Percentiles rank a stretch among this genome's conserved stretches.
These are phyloP conservation scores for Pantelozetes paolii DNA, from an alignment of 2,888 invertebrate species.

Conservation along the genomic window DNA sequence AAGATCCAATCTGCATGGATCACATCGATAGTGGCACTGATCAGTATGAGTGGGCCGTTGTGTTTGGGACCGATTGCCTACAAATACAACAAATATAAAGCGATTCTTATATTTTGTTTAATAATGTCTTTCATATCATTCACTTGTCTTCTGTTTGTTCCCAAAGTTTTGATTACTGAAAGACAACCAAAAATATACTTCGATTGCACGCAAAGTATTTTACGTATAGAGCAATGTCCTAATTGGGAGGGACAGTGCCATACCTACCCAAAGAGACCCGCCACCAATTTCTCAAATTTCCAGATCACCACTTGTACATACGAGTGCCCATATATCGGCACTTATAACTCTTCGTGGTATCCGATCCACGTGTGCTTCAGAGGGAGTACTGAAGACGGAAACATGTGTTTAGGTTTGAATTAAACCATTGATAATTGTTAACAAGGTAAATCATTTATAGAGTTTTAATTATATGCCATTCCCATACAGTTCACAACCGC, in stretches of 20 bases:
- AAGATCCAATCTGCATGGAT: constrained; percentile 70
- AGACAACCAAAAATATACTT: constrained; percentile 47
- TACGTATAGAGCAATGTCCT: constrained; percentile 48
- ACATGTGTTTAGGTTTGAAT: constrained; percentile 3
- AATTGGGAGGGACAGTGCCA: constrained; percentile 46
- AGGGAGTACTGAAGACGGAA: constrained; percentile 5
- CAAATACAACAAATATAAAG: constrained; percentile 58
- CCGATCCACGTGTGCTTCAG: constrained; percentile 47
- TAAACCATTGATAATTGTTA: too few relatives aligned
- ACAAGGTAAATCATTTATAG: not conserved
- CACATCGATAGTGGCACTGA: constrained; percentile 71
- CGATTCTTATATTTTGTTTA: constrained; percentile 51
- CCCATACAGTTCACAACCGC: not conserved
- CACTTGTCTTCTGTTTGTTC: constrained; percentile 51
- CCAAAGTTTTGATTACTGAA: constrained; percentile 47
- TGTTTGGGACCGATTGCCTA: constrained; percentile 74
- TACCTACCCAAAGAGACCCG: constrained; percentile 39
- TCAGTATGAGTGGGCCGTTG: constrained; percentile 72
- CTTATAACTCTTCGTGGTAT: constrained; percentile 37
- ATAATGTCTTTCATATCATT: constrained; percentile 51
- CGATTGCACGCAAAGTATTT: constrained; percentile 47
- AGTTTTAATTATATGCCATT: not conserved
- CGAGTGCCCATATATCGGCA: constrained; percentile 40
- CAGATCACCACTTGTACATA: constrained; percentile 46
- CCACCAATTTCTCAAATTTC: constrained; percentile 44